Percentiles rank a stretch among this genome's conserved stretches.
Evolutionary conservation across 2,888 invertebrate species (phyloP).

Genomic region (Muschampia plurimacula): DNA sequence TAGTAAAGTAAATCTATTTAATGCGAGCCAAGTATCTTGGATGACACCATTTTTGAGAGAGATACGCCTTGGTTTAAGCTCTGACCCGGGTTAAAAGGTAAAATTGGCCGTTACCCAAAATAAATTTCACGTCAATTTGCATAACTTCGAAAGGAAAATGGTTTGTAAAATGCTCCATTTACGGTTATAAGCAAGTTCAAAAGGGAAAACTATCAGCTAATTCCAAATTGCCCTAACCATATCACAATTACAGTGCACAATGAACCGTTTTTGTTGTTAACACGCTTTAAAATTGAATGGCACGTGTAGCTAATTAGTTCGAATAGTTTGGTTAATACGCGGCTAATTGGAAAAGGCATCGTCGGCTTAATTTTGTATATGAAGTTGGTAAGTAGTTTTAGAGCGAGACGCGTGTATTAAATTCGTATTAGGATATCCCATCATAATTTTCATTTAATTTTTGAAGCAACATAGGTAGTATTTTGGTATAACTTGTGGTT

Average conservation of each 20-base stretch:
- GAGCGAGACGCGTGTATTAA: background rate
- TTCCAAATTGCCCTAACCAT: constrained; percentile 17
- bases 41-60: constrained; percentile 6
- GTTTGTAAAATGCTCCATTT: constrained; percentile 31
- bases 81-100: constrained; percentile 25
- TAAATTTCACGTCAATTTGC: constrained; percentile 34
- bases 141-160: constrained; percentile 29
- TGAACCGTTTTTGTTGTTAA: constrained; percentile 15
- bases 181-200: constrained; percentile 16
- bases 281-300: constrained; percentile 9
- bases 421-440: background rate
- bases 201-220: constrained; percentile 25
- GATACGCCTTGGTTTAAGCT: constrained; percentile 3
- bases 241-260: constrained; percentile 20
- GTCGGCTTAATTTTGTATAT: background rate
- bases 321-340: constrained; percentile 6
- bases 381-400: constrained; percentile 8
- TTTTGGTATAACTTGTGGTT: too few relatives aligned
- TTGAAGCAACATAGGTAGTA: too few relatives aligned
- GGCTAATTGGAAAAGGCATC: constrained; percentile 11
- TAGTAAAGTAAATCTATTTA: background rate
- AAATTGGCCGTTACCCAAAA: constrained; percentile 36
- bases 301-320: background rate
- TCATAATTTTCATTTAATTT: background rate
- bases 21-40: background rate